These are phyloP conservation scores for Cordylochernes scorpioides DNA, from an alignment of 2,888 invertebrate genomes.

Conservation along the genomic window DNA sequence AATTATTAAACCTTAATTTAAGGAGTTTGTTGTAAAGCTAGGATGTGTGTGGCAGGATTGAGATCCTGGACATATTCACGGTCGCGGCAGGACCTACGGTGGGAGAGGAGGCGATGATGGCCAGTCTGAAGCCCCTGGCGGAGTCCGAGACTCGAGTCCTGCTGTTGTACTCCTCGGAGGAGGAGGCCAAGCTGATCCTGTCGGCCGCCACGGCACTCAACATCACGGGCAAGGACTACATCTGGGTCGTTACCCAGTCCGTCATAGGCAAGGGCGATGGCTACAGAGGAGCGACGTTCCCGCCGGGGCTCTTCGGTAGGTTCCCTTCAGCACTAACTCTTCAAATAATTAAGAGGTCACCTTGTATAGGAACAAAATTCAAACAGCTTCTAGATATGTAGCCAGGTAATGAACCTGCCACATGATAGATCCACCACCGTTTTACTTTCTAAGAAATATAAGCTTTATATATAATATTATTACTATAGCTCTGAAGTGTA, in stretches of 20 bases:
- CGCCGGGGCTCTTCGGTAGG: constrained; percentile 64
- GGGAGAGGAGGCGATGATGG: constrained; percentile 30
- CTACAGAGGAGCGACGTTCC: no score
- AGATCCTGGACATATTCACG: constrained; percentile 42
- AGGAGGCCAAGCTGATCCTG: constrained; percentile 58
- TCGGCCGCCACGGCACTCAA: constrained; percentile 40
- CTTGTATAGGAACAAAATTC: no score
- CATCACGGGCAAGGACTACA: constrained; percentile 62
- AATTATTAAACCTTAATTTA: no score
- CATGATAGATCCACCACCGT: no score
- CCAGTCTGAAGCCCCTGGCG: constrained; percentile 48
- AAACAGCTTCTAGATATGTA: no score
- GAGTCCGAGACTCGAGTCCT: constrained; percentile 74
- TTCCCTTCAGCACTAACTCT: no score
- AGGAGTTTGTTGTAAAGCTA: no score
- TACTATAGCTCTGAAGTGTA: no score
- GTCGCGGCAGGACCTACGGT: constrained; percentile 11
- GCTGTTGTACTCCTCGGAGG: constrained; percentile 62
- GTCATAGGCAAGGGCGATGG: constrained; percentile 41
- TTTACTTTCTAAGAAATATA: no score
- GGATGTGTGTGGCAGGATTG: constrained; percentile 34
- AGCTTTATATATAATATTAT: no score
- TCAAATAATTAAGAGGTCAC: no score
- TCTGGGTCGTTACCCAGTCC: constrained; percentile 86
- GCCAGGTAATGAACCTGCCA: no score